phyloP scores from a whole-genome alignment of 2,113 vertebrate genomes.

The Delphinus delphis region DNA sequence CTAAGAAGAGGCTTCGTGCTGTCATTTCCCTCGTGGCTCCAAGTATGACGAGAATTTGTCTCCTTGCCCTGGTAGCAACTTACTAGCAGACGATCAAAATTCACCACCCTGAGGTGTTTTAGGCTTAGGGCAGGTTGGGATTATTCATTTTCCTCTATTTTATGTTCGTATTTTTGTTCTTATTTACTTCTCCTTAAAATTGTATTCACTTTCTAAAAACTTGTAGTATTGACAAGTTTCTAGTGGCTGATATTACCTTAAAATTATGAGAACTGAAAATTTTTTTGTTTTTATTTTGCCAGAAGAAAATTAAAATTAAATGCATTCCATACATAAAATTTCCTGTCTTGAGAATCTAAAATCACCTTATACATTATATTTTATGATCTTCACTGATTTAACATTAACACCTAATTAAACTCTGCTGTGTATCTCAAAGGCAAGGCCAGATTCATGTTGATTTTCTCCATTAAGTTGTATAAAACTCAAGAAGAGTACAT shows the following conservation, averaged over 20 bases:
- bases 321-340: not conserved
- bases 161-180: not conserved
- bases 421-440: not conserved
- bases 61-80: not conserved
- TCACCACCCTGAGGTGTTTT: not conserved
- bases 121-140: not conserved
- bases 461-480: not conserved
- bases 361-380: not conserved
- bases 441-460: not conserved
- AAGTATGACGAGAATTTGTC: conserved; percentile 43
- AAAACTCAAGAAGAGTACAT: not conserved
- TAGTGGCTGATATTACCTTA: not conserved
- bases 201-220: not conserved
- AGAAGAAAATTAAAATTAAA: not conserved
- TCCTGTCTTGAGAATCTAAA: not conserved
- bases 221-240: not conserved
- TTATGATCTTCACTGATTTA: not conserved
- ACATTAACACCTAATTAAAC: not conserved
- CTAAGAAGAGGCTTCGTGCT: not conserved
- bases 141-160: not conserved
- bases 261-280: not conserved
- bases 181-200: not conserved
- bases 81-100: conserved; percentile 37
- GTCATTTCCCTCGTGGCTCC: not conserved
- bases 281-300: not conserved